phyloP scores from a whole-genome alignment of 2,113 vertebrate species.

The Lethenteron reissneri region DNA sequence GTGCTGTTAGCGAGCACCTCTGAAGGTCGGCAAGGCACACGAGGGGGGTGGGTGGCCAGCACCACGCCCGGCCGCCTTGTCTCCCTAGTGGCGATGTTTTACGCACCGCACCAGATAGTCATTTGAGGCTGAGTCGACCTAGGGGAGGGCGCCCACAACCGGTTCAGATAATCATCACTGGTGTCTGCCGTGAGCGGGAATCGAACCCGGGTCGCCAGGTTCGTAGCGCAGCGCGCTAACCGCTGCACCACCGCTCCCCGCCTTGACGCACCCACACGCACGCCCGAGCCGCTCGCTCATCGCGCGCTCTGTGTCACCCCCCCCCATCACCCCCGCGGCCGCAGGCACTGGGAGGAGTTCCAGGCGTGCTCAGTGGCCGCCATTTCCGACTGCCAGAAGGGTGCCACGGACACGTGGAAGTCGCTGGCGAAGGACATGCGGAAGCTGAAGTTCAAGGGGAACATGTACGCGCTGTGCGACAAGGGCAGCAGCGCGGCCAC shows the following conservation, averaged over 20 bases:
- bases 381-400: conserved; percentile 7
- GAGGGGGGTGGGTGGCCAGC: too few species aligned
- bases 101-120: too few species aligned
- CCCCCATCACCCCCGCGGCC: background rate
- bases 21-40: too few species aligned
- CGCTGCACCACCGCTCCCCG: background rate
- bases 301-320: too few species aligned
- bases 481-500: background rate
- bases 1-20: too few species aligned
- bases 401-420: background rate
- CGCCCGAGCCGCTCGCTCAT: background rate
- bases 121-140: too few species aligned
- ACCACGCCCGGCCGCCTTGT: too few species aligned
- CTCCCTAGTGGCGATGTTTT: too few species aligned
- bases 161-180: background rate
- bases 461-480: conserved; percentile 5
- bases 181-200: background rate
- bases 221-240: background rate
- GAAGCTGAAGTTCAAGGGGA: conserved; percentile 5
- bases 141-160: background rate
- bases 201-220: background rate
- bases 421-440: background rate
- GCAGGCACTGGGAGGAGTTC: conserved; percentile 9
- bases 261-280: background rate
- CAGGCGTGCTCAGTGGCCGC: conserved; percentile 4